These are phyloP conservation scores for Heterohyrax brucei DNA, from an alignment of 2,797 vertebrate species.

Conservation along the genomic window DNA sequence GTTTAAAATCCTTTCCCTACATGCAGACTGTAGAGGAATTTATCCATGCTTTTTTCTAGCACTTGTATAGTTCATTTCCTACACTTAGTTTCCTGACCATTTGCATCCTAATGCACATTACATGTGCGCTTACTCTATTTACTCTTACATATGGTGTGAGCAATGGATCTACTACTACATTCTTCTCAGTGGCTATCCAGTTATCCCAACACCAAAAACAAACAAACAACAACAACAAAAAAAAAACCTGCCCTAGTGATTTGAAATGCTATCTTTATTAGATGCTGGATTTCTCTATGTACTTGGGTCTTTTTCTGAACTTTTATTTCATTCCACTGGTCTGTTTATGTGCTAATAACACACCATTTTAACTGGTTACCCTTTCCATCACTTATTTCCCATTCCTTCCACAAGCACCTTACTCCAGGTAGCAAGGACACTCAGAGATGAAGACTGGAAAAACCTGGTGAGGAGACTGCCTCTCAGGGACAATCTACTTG, in stretches of 20 bases:
- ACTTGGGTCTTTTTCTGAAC: not conserved
- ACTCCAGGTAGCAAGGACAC: not conserved
- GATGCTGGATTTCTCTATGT: not conserved
- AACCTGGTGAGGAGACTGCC: not conserved
- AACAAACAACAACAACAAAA: no score
- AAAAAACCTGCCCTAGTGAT: not conserved
- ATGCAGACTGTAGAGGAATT: not conserved
- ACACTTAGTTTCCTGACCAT: not conserved
- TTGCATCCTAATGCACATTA: not conserved
- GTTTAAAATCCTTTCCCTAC: not conserved
- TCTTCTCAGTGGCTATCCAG: not conserved
- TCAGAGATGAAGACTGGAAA: not conserved
- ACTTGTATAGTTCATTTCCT: slow-evolving; percentile 2
- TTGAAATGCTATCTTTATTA: not conserved
- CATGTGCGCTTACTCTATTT: no score
- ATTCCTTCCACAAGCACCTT: not conserved
- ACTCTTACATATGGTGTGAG: not conserved
- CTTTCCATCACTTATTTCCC: not conserved
- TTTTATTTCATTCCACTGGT: not conserved
- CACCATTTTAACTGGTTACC: not conserved
- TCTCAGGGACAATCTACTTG: not conserved
- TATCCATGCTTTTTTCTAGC: not conserved
- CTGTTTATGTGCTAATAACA: not conserved
- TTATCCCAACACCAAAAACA: not conserved
- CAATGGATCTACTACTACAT: not conserved